Evolutionary conservation across 1,140 invertebrate species (phyloP).

Genomic region (Capitella teleta): DNA sequence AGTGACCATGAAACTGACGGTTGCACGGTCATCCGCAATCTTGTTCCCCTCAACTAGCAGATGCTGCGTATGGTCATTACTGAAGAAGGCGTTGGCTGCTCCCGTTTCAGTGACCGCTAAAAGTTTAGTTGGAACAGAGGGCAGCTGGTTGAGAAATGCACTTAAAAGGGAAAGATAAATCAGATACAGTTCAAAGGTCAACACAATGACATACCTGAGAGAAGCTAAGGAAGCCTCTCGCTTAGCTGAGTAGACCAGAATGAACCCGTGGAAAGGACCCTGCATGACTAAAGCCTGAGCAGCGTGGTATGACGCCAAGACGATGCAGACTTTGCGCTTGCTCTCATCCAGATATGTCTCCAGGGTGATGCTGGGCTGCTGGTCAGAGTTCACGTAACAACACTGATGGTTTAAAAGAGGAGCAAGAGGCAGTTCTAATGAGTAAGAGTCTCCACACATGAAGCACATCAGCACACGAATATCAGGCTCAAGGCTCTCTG

Average conservation of each 20-base stretch:
- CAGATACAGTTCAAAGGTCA: too few species aligned
- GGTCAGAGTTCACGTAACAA: slow-evolving; percentile 66
- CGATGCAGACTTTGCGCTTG: slow-evolving; percentile 74
- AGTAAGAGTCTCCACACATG: slow-evolving; percentile 92
- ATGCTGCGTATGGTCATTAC: slow-evolving; percentile 74
- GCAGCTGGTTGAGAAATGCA: slow-evolving; percentile 87
- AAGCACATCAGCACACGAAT: slow-evolving; percentile 89
- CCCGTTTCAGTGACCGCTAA: slow-evolving; percentile 81
- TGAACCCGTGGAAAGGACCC: slow-evolving; percentile 66
- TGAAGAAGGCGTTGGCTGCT: slow-evolving; percentile 66
- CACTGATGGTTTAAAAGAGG: slow-evolving; percentile 78
- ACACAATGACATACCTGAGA: slow-evolving; percentile 63
- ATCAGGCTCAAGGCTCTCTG: slow-evolving; percentile 71
- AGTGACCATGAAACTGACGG: slow-evolving; percentile 78
- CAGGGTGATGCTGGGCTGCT: slow-evolving; percentile 68
- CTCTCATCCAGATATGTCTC: slow-evolving; percentile 82
- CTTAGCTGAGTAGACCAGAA: slow-evolving; percentile 89
- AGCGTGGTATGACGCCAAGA: slow-evolving; percentile 88
- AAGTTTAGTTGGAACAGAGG: slow-evolving; percentile 78
- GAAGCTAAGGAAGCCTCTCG: slow-evolving; percentile 87
- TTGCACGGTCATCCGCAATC: slow-evolving; percentile 79
- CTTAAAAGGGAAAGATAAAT: slow-evolving; percentile 44
- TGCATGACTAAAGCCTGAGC: slow-evolving; percentile 47
- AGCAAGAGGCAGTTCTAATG: slow-evolving; percentile 75
- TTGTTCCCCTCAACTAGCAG: slow-evolving; percentile 86